Conservation (phyloP, 2,113 vertebrate species). For the Vimba vimba region DNA sequence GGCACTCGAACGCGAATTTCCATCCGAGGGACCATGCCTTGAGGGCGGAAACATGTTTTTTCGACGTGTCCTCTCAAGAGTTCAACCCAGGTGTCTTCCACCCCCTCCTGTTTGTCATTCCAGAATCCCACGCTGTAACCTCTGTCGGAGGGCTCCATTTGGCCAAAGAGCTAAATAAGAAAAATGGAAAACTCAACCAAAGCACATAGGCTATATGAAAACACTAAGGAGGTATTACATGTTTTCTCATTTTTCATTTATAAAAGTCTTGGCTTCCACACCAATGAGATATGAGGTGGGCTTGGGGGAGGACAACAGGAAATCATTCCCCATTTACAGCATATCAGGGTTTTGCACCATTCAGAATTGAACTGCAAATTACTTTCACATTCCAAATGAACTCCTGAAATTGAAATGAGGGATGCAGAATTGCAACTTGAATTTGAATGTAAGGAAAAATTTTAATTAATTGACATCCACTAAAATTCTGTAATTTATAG, state of each 20-base stretch:
- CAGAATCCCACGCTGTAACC: background rate
- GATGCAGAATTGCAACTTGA: background rate
- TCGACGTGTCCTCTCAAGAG: slow-evolving; percentile 23
- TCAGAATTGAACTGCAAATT: background rate
- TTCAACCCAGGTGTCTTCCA: slow-evolving; percentile 31
- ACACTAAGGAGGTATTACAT: slow-evolving; percentile 33
- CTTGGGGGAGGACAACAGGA: slow-evolving; percentile 25
- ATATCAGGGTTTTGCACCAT: background rate
- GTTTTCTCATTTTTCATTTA: slow-evolving; percentile 35
- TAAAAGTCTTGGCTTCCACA: slow-evolving; percentile 32
- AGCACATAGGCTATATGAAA: slow-evolving; percentile 21
- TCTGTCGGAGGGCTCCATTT: slow-evolving; percentile 20
- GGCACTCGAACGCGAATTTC: background rate
- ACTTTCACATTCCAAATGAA: background rate
- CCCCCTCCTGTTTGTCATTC: slow-evolving; percentile 27
- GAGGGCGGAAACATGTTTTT: background rate
- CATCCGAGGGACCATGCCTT: background rate
- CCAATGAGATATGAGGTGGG: slow-evolving; percentile 18
- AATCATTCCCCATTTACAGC: slow-evolving; percentile 27
- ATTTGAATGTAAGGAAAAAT: background rate
- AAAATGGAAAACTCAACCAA: slow-evolving; percentile 28
- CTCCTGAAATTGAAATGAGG: background rate
- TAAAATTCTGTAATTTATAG: no score
- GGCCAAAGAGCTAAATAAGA: slow-evolving; percentile 34
- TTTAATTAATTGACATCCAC: background rate